Conservation (phyloP, 2,797 vertebrate species). For the Tokudaia muenninki region DNA sequence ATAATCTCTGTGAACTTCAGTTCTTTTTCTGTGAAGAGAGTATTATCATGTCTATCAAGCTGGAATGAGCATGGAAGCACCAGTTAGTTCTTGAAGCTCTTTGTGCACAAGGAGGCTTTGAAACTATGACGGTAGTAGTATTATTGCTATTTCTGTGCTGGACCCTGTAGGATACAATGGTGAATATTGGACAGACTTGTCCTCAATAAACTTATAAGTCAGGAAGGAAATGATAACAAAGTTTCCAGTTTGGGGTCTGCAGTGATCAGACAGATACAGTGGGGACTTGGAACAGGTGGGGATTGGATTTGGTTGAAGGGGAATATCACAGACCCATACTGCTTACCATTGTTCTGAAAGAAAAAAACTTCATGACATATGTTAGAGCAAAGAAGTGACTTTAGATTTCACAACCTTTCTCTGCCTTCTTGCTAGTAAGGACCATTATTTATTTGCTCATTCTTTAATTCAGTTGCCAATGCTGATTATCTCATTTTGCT, state of each 20-base stretch:
- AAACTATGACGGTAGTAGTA: not conserved
- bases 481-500: slow-evolving; percentile 35
- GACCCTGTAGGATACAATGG: not conserved
- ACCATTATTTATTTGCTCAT: slow-evolving; percentile 11
- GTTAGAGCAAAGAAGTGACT: not conserved
- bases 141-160: not conserved
- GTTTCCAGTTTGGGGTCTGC: not conserved
- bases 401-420: slow-evolving; percentile 28
- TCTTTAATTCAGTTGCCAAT: slow-evolving; percentile 34
- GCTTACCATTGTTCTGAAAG: not conserved
- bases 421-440: not conserved
- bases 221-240: slow-evolving; percentile 7
- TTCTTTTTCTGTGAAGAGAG: not conserved
- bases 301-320: not conserved
- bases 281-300: not conserved
- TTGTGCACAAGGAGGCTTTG: not conserved
- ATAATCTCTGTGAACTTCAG: not conserved
- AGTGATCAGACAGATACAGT: not conserved
- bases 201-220: not conserved
- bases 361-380: not conserved
- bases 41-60: not conserved
- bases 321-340: not conserved
- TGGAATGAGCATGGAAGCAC: not conserved
- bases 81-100: not conserved
- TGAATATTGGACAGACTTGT: not conserved